Evolutionary conservation across 2,113 vertebrate species (phyloP).

Genomic region (Aegithalos caudatus): DNA sequence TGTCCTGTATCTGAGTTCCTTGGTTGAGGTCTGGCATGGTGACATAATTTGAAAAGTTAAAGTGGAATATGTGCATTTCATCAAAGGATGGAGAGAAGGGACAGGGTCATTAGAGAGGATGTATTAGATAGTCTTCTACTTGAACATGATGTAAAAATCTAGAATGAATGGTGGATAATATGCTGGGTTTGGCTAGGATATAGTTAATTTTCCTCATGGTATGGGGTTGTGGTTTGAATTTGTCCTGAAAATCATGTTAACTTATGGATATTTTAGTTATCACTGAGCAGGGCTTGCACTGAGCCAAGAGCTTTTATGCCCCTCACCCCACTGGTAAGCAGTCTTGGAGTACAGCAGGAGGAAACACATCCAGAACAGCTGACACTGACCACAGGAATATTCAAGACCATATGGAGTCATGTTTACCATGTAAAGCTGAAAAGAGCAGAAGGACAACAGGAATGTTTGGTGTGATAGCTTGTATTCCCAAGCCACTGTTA

Average conservation of each 20-base stretch:
- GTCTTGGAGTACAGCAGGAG: not conserved
- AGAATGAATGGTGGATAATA: too few species aligned
- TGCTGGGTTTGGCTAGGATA: not conserved
- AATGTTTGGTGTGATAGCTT: not conserved
- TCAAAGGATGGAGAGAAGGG: not conserved
- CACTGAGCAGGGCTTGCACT: not conserved
- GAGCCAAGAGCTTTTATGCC: not conserved
- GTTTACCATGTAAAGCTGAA: not conserved
- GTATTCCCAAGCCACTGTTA: not conserved
- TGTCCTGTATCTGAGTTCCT: not conserved
- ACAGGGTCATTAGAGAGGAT: rapidly evolving
- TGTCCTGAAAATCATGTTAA: not conserved
- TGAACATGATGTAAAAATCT: not conserved
- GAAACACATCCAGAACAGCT: too few species aligned
- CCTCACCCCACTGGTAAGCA: not conserved
- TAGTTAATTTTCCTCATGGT: not conserved
- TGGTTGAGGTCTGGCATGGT: not conserved
- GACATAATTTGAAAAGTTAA: not conserved
- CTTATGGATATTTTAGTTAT: not conserved
- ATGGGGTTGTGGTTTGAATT: not conserved
- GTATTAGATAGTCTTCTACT: too few species aligned
- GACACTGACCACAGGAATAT: not conserved
- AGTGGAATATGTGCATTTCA: not conserved
- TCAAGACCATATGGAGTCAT: not conserved
- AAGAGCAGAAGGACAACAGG: not conserved